Evolutionary conservation across 2,113 vertebrate species (phyloP), one percentile per base, ranked within the genome.

Genomic region (Sander lucioperca): DNA sequence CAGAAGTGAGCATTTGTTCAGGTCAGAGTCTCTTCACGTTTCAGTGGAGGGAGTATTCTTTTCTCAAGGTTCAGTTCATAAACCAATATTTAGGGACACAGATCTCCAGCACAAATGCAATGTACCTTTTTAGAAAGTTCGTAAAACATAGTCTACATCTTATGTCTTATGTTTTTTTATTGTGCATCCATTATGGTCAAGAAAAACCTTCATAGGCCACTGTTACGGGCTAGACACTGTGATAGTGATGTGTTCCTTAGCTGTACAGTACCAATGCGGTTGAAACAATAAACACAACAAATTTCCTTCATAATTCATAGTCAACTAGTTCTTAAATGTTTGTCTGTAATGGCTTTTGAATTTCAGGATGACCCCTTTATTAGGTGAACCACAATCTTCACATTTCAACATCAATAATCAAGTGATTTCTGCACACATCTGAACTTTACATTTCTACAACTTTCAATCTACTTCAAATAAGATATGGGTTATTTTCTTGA

Each of bases 181-280:
- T 5, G 66, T 45, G 30, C 19, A 19, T 70, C 21, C 30, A 43
- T 62, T 43, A 30, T 39, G 62, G 61, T 80, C 48, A 36, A 67
- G 43, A 36, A 64, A 45, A 33, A 87, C 53, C 82, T 86, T 76
- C 75, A 76, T 54, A 84, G 78, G 82, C 39, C 65, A 61, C 59
- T 21, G 66, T 79, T 77, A 84, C 82, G 68, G 71, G 58, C 45
- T 61, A 14, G 13, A 66, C 39, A 12, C 65, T 68, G 81, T 45
- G 7, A 25, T 6, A n/a, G 25, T 27, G 10, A 6, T 59, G 73
- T 25, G 63, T 36, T 18, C 45, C 27, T 51, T 64, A 7, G 62
- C 27, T 18, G 30, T 72, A 39, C 21, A 66, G 39, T 39, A 64
- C 61, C 58, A 48, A 68, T 59, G 65, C 39, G 18, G 63, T 7